Evolutionary conservation across 2,113 vertebrate species (phyloP).

Genomic region (Leucosticte australis): DNA sequence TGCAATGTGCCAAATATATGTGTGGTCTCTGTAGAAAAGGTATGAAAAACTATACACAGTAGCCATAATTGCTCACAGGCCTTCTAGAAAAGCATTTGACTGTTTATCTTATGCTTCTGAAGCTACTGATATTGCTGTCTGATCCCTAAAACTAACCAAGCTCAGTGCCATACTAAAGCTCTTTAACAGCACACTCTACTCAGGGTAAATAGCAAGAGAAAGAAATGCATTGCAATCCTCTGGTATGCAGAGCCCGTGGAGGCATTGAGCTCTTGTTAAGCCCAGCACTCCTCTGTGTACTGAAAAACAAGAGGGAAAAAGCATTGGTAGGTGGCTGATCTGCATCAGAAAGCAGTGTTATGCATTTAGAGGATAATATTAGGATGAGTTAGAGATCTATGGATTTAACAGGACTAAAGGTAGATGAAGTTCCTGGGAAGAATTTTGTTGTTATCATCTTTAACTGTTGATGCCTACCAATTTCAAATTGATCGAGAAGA

Average conservation of each 20-base stretch:
- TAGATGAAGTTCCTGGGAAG: not conserved
- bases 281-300: not conserved
- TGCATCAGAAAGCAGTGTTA: not conserved
- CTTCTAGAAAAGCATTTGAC: not conserved
- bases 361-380: not conserved
- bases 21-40: not conserved
- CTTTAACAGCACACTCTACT: not conserved
- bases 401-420: not conserved
- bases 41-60: not conserved
- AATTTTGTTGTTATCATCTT: not conserved
- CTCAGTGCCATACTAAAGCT: not conserved
- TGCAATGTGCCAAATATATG: not conserved
- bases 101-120: not conserved
- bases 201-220: not conserved
- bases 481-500: not conserved
- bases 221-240: not conserved
- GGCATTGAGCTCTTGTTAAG: not conserved
- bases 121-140: not conserved
- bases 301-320: not conserved
- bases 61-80: not conserved
- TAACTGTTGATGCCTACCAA: not conserved
- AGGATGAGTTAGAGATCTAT: not conserved
- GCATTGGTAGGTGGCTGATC: not conserved
- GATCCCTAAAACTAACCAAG: not conserved
- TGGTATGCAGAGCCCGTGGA: not conserved